These are phyloP conservation scores for Potorous gilbertii DNA, from an alignment of 2,797 vertebrate genomes.

Conservation along the genomic window DNA sequence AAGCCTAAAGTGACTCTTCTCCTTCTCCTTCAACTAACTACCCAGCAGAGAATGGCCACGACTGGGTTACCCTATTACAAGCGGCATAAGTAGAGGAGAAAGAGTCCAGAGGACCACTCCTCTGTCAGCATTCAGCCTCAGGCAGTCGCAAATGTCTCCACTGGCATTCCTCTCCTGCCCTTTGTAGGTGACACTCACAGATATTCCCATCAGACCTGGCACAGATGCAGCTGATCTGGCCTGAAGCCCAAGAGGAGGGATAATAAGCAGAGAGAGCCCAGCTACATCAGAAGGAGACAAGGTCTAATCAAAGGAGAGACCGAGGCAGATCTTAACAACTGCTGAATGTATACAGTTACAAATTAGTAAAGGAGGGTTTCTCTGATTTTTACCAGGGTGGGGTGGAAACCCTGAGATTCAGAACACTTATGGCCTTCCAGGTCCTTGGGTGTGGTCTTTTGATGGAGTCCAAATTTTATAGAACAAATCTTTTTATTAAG, in stretches of 20 bases:
- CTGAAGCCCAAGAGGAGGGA: background rate
- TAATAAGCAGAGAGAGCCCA: background rate
- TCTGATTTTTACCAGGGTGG: background rate
- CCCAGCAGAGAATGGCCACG: background rate
- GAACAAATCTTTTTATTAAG: no score
- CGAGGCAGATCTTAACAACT: background rate
- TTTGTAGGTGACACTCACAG: background rate
- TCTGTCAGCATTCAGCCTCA: background rate
- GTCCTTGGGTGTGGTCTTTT: no score
- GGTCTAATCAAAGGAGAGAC: background rate
- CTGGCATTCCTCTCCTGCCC: background rate
- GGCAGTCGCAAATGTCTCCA: background rate
- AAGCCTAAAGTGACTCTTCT: background rate
- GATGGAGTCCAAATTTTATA: no score
- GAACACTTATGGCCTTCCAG: background rate
- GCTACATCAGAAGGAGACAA: background rate
- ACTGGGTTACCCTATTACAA: background rate
- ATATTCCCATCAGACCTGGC: background rate
- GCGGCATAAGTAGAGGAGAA: background rate
- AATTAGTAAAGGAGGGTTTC: background rate
- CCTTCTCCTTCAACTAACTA: background rate
- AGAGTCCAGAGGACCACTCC: background rate
- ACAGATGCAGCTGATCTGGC: conserved; percentile 21
- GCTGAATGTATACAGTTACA: background rate
- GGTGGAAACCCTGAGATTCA: background rate